Percentiles rank a stretch among this genome's conserved stretches.
These are phyloP conservation scores for Enteromius treurensis DNA, from an alignment of 2,797 vertebrate species.

Conservation along the genomic window DNA sequence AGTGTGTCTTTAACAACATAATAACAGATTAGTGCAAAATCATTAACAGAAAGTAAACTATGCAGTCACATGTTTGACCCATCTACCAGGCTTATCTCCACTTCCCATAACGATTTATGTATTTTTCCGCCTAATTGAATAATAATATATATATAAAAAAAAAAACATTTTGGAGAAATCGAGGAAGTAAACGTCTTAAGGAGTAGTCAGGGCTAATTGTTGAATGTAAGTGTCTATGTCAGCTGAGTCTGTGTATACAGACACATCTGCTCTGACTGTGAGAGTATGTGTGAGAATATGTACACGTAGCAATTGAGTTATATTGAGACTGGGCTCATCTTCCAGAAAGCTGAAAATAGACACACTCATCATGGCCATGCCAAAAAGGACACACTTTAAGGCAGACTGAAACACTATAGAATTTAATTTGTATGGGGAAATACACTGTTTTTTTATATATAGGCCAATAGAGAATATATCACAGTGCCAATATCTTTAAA, in stretches of 20 bases:
- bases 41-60: slow-evolving; percentile 12
- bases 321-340: slow-evolving; percentile 49
- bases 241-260: slow-evolving; percentile 18
- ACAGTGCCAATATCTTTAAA: neutral
- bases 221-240: slow-evolving; percentile 30
- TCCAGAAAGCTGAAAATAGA: slow-evolving; percentile 56
- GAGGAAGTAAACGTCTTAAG: neutral
- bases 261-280: slow-evolving; percentile 17
- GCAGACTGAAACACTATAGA: slow-evolving; percentile 16
- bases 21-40: slow-evolving; percentile 19
- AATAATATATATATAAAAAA: neutral
- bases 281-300: slow-evolving; percentile 5
- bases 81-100: neutral
- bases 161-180: neutral
- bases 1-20: neutral
- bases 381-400: slow-evolving; percentile 14
- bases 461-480: neutral
- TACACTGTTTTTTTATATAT: neutral
- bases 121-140: neutral
- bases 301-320: slow-evolving; percentile 39
- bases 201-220: slow-evolving; percentile 41
- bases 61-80: neutral
- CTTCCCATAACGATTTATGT: neutral
- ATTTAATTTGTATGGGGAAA: neutral
- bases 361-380: neutral